Percentiles rank a stretch among this genome's conserved stretches.
These are phyloP conservation scores for Anoura caudifer DNA, from an alignment of 2,113 vertebrate species.

Conservation along the genomic window DNA sequence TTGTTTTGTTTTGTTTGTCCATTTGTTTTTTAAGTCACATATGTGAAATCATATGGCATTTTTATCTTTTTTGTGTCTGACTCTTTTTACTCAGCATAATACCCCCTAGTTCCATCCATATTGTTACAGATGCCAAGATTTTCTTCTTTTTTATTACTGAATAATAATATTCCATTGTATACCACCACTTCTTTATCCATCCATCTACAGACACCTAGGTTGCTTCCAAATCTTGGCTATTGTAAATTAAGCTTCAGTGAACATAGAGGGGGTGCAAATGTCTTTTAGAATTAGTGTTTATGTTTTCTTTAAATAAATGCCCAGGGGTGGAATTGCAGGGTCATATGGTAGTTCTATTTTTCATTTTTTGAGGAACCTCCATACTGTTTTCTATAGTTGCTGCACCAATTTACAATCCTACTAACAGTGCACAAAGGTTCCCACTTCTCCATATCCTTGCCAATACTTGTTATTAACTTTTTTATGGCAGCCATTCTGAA, in stretches of 20 bases:
- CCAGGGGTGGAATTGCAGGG: background rate
- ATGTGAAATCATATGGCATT: background rate
- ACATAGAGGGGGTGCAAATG: background rate
- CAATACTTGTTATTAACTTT: background rate
- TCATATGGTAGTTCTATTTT: background rate
- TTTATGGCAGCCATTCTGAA: background rate
- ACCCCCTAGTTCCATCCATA: background rate
- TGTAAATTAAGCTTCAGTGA: background rate
- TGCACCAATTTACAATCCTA: background rate
- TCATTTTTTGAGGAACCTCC: background rate
- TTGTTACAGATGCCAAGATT: background rate
- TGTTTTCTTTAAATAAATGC: background rate
- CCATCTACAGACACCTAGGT: background rate
- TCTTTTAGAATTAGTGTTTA: background rate
- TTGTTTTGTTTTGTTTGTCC: background rate
- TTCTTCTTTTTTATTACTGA: background rate
- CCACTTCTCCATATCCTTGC: background rate
- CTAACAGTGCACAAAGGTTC: background rate
- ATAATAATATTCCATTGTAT: background rate
- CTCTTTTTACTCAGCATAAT: background rate
- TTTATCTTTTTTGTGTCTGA: background rate
- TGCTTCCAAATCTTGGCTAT: background rate
- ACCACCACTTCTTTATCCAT: background rate
- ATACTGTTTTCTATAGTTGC: background rate
- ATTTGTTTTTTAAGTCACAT: background rate